Base-by-base conservation (phyloP, 2,797 vertebrate species). In the Molossus alvarezi region DNA sequence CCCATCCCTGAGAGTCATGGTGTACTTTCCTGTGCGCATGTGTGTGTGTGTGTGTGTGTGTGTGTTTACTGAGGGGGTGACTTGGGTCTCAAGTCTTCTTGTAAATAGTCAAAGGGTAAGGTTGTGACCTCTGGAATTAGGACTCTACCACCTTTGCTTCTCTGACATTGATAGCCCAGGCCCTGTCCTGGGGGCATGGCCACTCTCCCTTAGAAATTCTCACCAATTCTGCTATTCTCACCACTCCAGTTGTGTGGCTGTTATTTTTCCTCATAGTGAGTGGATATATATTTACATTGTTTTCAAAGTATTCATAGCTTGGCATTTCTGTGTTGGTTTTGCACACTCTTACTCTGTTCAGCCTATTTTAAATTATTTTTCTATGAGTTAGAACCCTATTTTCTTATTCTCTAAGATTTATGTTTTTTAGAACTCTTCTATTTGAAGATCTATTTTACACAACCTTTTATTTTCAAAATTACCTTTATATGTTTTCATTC, bases 11-110 rank as follows among this genome's bases (percentile, higher is more conserved):
- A 41, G 37, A 87, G 41, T 58, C 88, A 45, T 6, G 65, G 27
- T 33, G 10, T 75, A 18, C 55, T 57, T 88, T 48, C 17, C 1
- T 73, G 17, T 77, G 67, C 94, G 2, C 2, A 11, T 72, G 33
- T 37, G 5, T 62, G 23, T 91, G 57, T 81, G 57, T 89, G 58
- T 96, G 48, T 91, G 64, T 96, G 5, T 71, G 67, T 71, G 21
- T 23, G 4, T 48, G 18, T 96, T 77, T 72, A 86, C 25, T 48
- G 9, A 41, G 20, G 29, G 29, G 9, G 25, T 91, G 57, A 69
- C 60, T 82, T 89, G 55, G 51, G 29, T 94, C 89, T 96, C 60
- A 89, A 18, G 79, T 81, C 87, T 80, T 96, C 87, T 90, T 69
- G 51, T 89, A 87, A 97, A 89, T 76, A 95, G 20, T 8, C 75